Evolutionary conservation across 2,797 vertebrate species (phyloP).

Genomic region (Poeciliopsis gracilis): DNA sequence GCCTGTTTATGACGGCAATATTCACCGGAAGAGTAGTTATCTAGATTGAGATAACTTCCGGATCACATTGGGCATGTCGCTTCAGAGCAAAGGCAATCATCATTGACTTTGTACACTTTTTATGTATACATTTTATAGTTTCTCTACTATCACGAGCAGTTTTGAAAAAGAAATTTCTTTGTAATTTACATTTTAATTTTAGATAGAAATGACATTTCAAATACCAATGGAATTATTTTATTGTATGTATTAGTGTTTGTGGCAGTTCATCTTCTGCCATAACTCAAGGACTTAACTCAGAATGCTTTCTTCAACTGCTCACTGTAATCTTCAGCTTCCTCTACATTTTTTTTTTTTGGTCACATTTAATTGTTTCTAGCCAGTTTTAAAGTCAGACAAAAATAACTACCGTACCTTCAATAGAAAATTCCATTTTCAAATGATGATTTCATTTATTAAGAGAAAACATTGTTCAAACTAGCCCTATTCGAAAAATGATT

Average conservation of each 20-base stretch:
- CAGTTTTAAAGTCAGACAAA: background rate
- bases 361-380: background rate
- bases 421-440: background rate
- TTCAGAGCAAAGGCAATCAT: background rate
- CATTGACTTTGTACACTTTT: background rate
- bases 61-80: slow-evolving; percentile 19
- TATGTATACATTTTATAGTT: background rate
- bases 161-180: background rate
- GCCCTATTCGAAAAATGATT: background rate
- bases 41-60: slow-evolving; percentile 74
- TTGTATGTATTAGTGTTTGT: background rate
- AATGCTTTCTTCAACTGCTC: background rate
- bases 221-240: background rate
- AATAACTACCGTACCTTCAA: background rate
- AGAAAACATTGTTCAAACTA: background rate
- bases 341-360: background rate
- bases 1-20: slow-evolving; percentile 80
- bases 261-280: background rate
- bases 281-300: background rate
- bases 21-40: slow-evolving; percentile 76
- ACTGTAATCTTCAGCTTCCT: background rate
- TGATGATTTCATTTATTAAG: background rate
- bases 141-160: background rate
- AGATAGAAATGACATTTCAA: background rate
- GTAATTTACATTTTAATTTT: background rate